Evolutionary conservation across 2,113 vertebrate genomes (phyloP).

Genomic region (Cyrtonyx montezumae): DNA sequence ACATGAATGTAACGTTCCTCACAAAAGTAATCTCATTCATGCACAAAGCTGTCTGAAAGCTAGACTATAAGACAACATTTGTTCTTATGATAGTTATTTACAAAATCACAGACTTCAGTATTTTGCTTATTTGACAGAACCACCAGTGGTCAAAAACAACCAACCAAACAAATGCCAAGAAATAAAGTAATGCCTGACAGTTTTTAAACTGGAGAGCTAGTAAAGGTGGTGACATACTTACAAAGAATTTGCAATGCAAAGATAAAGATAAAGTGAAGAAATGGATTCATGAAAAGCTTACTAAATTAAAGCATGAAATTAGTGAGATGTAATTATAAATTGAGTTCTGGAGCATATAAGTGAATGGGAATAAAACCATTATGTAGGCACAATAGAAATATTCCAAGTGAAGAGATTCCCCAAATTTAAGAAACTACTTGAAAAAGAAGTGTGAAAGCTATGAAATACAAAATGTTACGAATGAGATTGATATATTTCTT

Average conservation of each 20-base stretch:
- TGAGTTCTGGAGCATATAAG: background rate
- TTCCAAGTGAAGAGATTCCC: accelerated
- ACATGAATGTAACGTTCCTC: background rate
- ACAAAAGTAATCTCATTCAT: background rate
- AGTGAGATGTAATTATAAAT: background rate
- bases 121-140: background rate
- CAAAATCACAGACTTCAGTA: background rate
- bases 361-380: background rate
- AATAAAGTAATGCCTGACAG: background rate
- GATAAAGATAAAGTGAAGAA: background rate
- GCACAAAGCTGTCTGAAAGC: background rate
- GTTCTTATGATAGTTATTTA: background rate
- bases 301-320: background rate
- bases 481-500: background rate
- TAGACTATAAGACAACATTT: background rate
- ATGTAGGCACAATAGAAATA: background rate
- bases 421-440: background rate
- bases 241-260: background rate
- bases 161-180: background rate
- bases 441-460: background rate
- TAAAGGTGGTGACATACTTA: background rate
- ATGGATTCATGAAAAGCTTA: background rate
- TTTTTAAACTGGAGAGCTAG: background rate
- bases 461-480: background rate
- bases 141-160: background rate